Conservation (phyloP, 1,140 invertebrate genomes). For the Tribolium madens region DNA sequence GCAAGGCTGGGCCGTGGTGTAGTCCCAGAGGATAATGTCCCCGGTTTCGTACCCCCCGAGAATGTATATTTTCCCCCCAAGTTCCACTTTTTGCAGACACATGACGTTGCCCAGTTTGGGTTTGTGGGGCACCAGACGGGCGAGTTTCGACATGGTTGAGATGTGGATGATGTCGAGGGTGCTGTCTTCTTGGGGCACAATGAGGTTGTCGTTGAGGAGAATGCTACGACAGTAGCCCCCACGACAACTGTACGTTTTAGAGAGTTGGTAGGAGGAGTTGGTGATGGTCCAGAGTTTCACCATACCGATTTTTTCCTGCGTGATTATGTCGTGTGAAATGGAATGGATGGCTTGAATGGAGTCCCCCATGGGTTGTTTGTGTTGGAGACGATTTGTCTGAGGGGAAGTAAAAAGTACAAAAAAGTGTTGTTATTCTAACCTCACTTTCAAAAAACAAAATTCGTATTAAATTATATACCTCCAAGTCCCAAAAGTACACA, state of each 20-base stretch:
- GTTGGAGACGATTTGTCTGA: conserved; percentile 73
- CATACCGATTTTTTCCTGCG: conserved; percentile 77
- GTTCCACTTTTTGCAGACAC: conserved; percentile 55
- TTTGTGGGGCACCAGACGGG: conserved; percentile 49
- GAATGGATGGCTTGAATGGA: conserved; percentile 71
- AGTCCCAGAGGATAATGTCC: conserved; percentile 76
- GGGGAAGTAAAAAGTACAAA: conserved; percentile 61
- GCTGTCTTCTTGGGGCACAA: conserved; percentile 75
- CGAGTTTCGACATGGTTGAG: conserved; percentile 51
- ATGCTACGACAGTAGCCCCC: conserved; percentile 76
- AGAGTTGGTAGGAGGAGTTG: conserved; percentile 70
- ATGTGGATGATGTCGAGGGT: conserved; percentile 67
- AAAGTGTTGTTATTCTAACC: not conserved
- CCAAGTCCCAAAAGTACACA: conserved; percentile 79
- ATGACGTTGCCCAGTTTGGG: conserved; percentile 55
- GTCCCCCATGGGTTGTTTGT: conserved; percentile 71
- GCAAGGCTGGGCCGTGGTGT: conserved; percentile 70
- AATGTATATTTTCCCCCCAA: conserved; percentile 51
- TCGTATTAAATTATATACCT: conserved; percentile 68
- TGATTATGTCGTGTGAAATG: conserved; percentile 71
- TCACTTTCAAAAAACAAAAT: not conserved
- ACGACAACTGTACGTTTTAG: conserved; percentile 71
- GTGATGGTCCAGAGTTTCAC: conserved; percentile 76
- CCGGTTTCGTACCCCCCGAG: conserved; percentile 63
- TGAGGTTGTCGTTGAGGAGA: conserved; percentile 71